Evolutionary conservation across 2,113 vertebrate genomes (phyloP), one percentile per base, ranked within the genome.

Genomic region (Rhea americana): DNA sequence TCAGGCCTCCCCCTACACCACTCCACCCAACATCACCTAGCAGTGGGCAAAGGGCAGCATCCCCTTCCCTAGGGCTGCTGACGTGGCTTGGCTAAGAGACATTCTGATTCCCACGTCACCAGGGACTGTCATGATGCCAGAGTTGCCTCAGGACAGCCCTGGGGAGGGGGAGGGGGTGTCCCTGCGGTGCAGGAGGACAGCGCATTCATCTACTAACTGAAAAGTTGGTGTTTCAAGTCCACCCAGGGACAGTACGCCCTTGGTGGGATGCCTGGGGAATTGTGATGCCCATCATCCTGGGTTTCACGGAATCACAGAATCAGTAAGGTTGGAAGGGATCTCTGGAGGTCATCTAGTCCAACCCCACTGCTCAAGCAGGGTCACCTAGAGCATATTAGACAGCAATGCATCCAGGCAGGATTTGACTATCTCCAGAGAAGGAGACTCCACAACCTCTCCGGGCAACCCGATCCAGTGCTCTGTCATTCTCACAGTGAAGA

Each of bases 121-220:
- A 11, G 32, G 45, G 32, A 68, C 66, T 68, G 66, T 68, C 32
- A 13, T 47, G 45, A 68, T 5, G 9, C 21, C 43, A 2, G 3
- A 4, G 4, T 9, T 25, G 43, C 43, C 26, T 4, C 8, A 17
- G 45, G 21, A 67, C 14, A 21, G 20, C 22, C 24, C 45, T 20
- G 24, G 45, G 9, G 30, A 35, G 35, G 35, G 35, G 35, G 35
- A 35, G 35, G 35, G 35, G 35, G 35, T 35, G 25, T 55, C 96
- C 97, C 95, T 97, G 96, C 97, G 96, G 97, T 93, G 92, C 96
- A 97, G 97, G 96, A 94, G 96, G 97, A 5, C 25, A 95, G 91
- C 12, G n/a, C 71, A 45, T 96, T 96, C 59, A 48, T 94, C 93
- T 97, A 85, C 95, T 97, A 97, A 96, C 90, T 70, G 93, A 95